Percentiles rank a stretch among this genome's conserved stretches.
These are phyloP conservation scores for Pygoscelis adeliae DNA, from an alignment of 2,113 vertebrate species.

Conservation along the genomic window DNA sequence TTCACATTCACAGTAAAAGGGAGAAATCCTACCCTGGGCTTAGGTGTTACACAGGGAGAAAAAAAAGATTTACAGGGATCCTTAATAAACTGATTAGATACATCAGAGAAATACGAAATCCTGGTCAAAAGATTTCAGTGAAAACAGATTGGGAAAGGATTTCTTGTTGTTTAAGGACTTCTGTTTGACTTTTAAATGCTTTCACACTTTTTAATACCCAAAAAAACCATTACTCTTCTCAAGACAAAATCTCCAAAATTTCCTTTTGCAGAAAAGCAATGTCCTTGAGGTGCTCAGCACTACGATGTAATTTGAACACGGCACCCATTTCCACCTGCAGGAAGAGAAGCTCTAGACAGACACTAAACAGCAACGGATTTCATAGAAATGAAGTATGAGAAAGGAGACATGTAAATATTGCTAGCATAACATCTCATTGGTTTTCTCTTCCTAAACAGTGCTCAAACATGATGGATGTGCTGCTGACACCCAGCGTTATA, in stretches of 20 bases:
- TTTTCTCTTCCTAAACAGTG: conserved; percentile 11
- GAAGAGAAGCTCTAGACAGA: neutral
- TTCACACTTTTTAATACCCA: neutral
- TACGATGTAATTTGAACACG: fast-evolving
- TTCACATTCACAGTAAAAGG: neutral
- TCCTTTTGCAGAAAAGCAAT: neutral
- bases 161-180: neutral
- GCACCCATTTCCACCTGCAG: neutral
- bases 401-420: conserved; percentile 14
- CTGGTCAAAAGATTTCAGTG: neutral
- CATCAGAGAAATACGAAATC: neutral
- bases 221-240: neutral
- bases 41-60: neutral
- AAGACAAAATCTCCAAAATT: neutral
- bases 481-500: conserved; percentile 41
- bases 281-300: neutral
- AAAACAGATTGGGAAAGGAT: neutral
- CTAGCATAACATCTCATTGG: neutral
- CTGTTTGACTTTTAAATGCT: neutral
- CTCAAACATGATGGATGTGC: conserved; percentile 32
- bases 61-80: neutral
- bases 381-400: neutral
- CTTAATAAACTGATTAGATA: neutral
- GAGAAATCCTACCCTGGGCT: neutral
- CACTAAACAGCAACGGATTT: neutral